Percentiles rank a stretch among this genome's conserved stretches.
These are phyloP conservation scores for Trichonephila inaurata DNA, from an alignment of 1,140 invertebrate species.

Conservation along the genomic window DNA sequence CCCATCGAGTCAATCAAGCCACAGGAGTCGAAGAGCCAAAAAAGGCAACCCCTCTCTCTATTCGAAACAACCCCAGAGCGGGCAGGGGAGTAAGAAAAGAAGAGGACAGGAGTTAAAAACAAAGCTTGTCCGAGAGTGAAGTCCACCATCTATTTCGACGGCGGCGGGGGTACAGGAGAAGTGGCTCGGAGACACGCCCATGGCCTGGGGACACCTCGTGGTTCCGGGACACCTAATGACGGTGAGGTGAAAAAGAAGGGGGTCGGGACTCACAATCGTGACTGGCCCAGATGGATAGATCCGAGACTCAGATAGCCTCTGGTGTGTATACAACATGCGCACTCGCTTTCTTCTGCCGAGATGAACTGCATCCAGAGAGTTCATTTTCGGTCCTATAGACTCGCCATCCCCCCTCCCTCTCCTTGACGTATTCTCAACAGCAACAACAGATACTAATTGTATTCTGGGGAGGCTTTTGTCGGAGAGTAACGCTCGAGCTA, in stretches of 20 bases:
- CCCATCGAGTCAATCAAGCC: no score
- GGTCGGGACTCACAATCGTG: conserved; percentile 44
- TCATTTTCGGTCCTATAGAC: not conserved
- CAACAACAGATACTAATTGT: conserved; percentile 47
- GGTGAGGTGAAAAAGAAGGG: conserved; percentile 49
- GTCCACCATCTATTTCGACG: conserved; percentile 66
- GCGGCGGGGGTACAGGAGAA: not conserved
- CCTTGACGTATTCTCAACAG: not conserved
- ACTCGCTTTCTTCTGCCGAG: conserved; percentile 1
- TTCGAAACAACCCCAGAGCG: not conserved
- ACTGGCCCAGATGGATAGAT: conserved; percentile 66
- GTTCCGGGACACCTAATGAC: conserved; percentile 76
- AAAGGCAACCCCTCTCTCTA: not conserved
- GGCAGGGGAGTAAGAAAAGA: not conserved
- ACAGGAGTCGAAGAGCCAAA: not conserved
- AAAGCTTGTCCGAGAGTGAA: conserved; percentile 69
- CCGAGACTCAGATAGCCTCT: conserved; percentile 15
- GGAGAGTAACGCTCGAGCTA: not conserved
- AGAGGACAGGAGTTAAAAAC: conserved; percentile 70
- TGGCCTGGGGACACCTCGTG: conserved; percentile 63
- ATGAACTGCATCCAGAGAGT: conserved; percentile 46
- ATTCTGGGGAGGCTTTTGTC: not conserved
- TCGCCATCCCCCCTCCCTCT: not conserved
- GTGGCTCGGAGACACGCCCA: conserved; percentile 59
- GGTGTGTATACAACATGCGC: conserved; percentile 56